Base-by-base conservation (phyloP, 1,140 invertebrate species). In the Tetraneura akinire region DNA sequence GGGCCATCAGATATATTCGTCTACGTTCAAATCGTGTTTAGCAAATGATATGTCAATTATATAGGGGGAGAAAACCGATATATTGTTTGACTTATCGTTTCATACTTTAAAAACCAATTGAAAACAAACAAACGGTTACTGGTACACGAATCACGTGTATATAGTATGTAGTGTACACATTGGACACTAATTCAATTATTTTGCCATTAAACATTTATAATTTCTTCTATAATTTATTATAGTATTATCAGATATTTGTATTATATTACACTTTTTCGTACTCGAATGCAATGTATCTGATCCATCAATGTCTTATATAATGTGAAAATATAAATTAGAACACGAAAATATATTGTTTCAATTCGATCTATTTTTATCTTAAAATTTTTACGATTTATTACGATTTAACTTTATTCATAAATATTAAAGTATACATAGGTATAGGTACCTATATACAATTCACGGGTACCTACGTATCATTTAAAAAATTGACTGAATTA, bases 11-110 rank as follows among this genome's bases (percentile, higher is more conserved):
- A 29, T 37, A 53, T 14, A 70, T 47, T 49, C 45, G 42, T 70
- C 26, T 70, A 49, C 18, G 66, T 49, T 70, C 55, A 60, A 23
- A 29, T 60, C 45, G 21, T 16, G 42, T 49, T 70, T 49, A 70
- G 66, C 66, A 29, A 70, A 70, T n/a, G n/a, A n/a, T 14, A 70
- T 21, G 66, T 70, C 66, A 42, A 70, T 70, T 70, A 49, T 2
- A 14, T 37, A 3, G 0, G 3, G 45, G 23, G 5, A 29, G 29
- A 49, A 26, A 29, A 49, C 23, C 18, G 6, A 49, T 14, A 49
- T 14, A 49, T 70, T 70, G 26, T 70, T 45, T 45, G 21, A 70
- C 49, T 70, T 26, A 42, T 5, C 4, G 21, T 11, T 49, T 45
- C 21, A 18, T 74, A n/a, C 29, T 55, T 6, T n/a, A 3, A 18